Base-by-base conservation (phyloP, 2,113 vertebrate genomes). In the Tylochromis polylepis region DNA sequence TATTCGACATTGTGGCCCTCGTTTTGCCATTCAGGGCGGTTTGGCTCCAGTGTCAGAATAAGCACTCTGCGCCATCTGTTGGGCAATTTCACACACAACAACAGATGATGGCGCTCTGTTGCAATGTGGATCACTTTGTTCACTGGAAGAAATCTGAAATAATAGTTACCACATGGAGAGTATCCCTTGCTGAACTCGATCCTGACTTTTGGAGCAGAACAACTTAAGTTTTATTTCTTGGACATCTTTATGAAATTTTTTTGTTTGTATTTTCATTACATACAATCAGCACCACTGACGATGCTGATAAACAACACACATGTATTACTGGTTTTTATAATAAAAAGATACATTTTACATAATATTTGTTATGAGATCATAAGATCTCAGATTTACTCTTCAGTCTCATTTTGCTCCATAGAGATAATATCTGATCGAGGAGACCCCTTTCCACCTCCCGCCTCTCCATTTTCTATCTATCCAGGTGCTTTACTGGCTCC, bases 51-150 rank as follows among this genome's bases (percentile, higher is more conserved):
- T 2, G 8, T 80, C 22, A 84, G 12, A 16, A 38, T 89, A 75
- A 57, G 77, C 29, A 15, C 14, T 36, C 2, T 58, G 77, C 67
- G 12, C 90, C 89, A 87, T 53, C 95, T 95, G 3, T 46, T 95
- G 96, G 92, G 59, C 29, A 86, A 38, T 1, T 3, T 49, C 3
- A 59, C 11, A 59, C n/a, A 89, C 43, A 88, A 29, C 85, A 89
- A 6, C 24, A 24, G 38, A 24, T 77, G 31, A 53, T n/a, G 18
- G 27, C 3, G 16, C 72, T 34, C 3, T 31, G 27, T n/a, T 77
- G 27, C 46, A 53, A 0, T 6, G 6, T n/a, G 56, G 10, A 29
- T 79, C 5, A 34, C 11, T 82, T 79, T 53, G 6, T 36, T 60
- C n/a, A 72, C 22, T 27, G 77, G 53, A 79, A 79, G 34, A 3